Conservation (phyloP, 92 coral and sea anemone species). For the Palythoa grandis region DNA sequence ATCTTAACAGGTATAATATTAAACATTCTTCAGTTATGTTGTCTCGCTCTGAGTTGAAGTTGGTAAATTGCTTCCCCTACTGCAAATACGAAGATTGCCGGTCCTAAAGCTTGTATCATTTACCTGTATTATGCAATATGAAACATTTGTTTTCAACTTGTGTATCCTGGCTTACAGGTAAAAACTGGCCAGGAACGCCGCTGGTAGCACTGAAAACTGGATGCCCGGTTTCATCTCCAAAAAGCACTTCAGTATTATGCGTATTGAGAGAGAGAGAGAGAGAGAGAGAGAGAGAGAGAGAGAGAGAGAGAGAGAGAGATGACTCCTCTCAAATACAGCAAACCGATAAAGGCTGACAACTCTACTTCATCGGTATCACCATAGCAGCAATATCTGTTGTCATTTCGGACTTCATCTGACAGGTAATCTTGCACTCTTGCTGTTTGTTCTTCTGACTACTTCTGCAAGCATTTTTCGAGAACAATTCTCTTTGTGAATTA, state of each 20-base stretch:
- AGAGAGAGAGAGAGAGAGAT: too few species aligned
- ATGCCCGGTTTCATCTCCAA: conserved; percentile 9
- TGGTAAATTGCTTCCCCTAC: too few species aligned
- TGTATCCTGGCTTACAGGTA: too few species aligned
- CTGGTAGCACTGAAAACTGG: conserved; percentile 31
- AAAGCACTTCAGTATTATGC: conserved; percentile 20
- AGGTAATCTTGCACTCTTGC: background rate
- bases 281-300: too few species aligned
- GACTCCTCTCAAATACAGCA: conserved; percentile 17
- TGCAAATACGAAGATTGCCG: too few species aligned
- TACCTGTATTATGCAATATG: too few species aligned
- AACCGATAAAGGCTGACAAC: conserved; percentile 11
- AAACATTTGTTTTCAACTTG: too few species aligned
- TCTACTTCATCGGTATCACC: conserved; percentile 6
- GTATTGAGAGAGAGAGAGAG: conserved; percentile 12
- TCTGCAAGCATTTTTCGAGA: conserved; percentile 16
- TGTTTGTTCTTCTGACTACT: conserved; percentile 17
- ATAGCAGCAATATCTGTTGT: conserved; percentile 27
- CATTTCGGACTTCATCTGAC: conserved; percentile 2
- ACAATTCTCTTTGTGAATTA: conserved; percentile 1
- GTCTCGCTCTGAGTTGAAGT: too few species aligned
- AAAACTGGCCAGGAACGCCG: too few species aligned
- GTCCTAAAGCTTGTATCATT: too few species aligned
- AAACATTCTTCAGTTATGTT: too few species aligned
- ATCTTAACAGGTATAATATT: too few species aligned